Conservation (phyloP, 2,113 vertebrate genomes). For the Sorex fumeus region DNA sequence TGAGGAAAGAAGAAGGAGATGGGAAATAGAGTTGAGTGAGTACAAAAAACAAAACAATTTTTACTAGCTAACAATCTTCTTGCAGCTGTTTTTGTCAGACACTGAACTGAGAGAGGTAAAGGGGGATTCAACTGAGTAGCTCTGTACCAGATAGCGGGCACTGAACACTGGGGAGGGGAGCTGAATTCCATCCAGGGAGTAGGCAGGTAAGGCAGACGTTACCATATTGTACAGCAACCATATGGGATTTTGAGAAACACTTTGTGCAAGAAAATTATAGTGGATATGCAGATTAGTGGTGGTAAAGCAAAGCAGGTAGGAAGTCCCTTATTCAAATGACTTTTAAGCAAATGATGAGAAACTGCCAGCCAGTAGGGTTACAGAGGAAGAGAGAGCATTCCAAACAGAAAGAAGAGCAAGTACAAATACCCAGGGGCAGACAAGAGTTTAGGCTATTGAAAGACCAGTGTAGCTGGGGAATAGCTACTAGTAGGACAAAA, state of each 20-base stretch:
- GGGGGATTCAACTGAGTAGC: not conserved
- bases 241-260: not conserved
- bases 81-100: constrained; percentile 11
- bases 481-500: not conserved
- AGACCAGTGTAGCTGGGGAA: not conserved
- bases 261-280: not conserved
- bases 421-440: not conserved
- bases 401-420: no score
- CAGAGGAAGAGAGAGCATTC: no score
- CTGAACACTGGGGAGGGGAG: not conserved
- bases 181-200: not conserved
- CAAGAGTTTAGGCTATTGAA: no score
- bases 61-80: constrained; percentile 52
- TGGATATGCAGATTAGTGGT: no score
- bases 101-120: not conserved
- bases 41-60: not conserved
- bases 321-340: not conserved
- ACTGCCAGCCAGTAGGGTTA: not conserved
- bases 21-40: not conserved
- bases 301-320: not conserved
- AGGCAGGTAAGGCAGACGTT: not conserved
- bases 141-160: not conserved
- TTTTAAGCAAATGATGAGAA: not conserved
- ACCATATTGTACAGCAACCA: not conserved
- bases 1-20: not conserved